Percentiles rank a stretch among this genome's conserved stretches.
Conservation (phyloP, 2,888 invertebrate genomes). For the Stegana nigrithorax region DNA sequence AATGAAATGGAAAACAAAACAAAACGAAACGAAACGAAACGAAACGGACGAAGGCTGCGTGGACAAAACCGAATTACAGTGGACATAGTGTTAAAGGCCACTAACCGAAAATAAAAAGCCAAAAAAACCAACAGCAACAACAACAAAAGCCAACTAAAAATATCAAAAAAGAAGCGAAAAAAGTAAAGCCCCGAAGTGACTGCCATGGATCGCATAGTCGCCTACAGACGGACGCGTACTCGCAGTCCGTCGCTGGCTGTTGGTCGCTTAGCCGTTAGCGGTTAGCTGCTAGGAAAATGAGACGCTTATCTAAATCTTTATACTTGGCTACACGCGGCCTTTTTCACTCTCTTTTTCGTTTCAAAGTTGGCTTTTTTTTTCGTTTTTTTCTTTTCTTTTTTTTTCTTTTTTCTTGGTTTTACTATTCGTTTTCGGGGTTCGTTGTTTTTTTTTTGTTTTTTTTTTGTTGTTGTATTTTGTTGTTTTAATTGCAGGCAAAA, state of each 20-base stretch:
- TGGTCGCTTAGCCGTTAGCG: conserved; percentile 27
- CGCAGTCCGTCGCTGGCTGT: too few species aligned
- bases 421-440: conserved; percentile 29
- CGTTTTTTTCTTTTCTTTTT: conserved; percentile 8
- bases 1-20: conserved; percentile 55
- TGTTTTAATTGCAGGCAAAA: conserved; percentile 62
- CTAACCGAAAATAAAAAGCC: neutral
- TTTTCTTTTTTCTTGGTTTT: conserved; percentile 20
- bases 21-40: neutral
- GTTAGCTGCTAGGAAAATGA: conserved; percentile 54
- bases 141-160: too few species aligned
- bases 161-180: too few species aligned
- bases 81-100: neutral
- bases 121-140: neutral
- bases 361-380: conserved; percentile 30
- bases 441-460: conserved; percentile 35
- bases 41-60: neutral
- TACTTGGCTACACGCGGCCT: conserved; percentile 68
- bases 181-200: too few species aligned
- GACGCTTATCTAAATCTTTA: conserved; percentile 68
- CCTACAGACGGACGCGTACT: too few species aligned
- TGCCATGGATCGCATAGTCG: too few species aligned
- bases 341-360: conserved; percentile 50
- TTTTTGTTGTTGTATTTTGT: conserved; percentile 24
- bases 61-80: neutral